phyloP scores from a whole-genome alignment of 2,797 vertebrate species.

The Pangasius larnaudii region DNA sequence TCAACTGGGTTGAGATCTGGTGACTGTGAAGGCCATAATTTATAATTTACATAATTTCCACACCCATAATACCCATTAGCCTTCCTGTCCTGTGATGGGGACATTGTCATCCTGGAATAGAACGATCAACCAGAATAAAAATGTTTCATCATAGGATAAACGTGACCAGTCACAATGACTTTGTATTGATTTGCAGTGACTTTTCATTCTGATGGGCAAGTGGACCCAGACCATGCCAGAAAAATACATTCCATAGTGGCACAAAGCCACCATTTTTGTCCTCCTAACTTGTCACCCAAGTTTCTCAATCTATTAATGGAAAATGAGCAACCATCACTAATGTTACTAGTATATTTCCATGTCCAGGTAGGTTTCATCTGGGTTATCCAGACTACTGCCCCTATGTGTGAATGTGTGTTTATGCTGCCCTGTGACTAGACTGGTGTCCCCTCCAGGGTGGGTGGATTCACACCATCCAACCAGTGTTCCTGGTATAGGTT shows the following conservation, averaged over 20 bases:
- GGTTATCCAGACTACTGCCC: background rate
- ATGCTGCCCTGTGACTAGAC: background rate
- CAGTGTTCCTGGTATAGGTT: background rate
- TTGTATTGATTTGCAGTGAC: background rate
- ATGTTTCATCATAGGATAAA: background rate
- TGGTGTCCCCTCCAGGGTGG: background rate
- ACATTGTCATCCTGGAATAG: background rate
- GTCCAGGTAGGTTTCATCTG: background rate
- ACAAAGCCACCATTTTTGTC: background rate
- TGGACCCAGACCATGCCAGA: background rate
- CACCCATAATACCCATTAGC: background rate
- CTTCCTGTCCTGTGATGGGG: background rate
- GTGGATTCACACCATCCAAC: background rate
- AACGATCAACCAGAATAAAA: background rate
- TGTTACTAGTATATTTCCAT: background rate
- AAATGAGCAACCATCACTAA: background rate
- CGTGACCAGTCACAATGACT: background rate
- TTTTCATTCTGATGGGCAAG: background rate
- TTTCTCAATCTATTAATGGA: background rate
- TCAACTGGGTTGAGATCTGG: background rate
- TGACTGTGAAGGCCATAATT: background rate
- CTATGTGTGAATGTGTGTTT: background rate
- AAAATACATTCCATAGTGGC: background rate
- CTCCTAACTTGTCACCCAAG: background rate
- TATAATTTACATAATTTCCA: background rate